phyloP scores from a whole-genome alignment of 1,140 invertebrate genomes.

The Diprion similis region DNA sequence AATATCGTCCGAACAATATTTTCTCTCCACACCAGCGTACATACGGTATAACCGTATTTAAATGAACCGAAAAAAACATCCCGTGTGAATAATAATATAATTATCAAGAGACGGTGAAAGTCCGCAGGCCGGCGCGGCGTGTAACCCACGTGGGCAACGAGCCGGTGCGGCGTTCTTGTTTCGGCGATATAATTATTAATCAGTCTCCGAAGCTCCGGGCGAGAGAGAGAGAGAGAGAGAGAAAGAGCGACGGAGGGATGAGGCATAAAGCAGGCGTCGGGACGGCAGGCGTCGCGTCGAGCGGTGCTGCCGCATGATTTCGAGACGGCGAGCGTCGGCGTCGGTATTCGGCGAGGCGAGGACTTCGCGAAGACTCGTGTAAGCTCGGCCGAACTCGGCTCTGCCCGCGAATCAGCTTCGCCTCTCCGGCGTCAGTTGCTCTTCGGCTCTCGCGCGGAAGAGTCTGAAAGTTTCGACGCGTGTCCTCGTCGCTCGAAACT shows the following conservation, averaged over 20 bases:
- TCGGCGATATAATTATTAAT: too few species aligned
- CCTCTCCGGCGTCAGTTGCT: constrained; percentile 54
- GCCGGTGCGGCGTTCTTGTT: too few species aligned
- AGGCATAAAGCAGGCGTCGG: constrained; percentile 19
- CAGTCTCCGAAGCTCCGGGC: too few species aligned
- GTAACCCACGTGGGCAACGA: too few species aligned
- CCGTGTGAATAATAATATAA: too few species aligned
- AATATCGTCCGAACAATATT: too few species aligned
- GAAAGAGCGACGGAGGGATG: constrained; percentile 2
- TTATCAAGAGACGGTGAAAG: too few species aligned
- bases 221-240: too few species aligned
- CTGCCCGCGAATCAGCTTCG: constrained; percentile 29
- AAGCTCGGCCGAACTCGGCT: constrained; percentile 41
- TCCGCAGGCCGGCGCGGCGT: too few species aligned
- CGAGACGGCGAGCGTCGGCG: constrained; percentile 30
- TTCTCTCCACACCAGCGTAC: too few species aligned
- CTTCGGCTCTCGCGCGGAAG: constrained; percentile 56
- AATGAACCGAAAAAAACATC: too few species aligned
- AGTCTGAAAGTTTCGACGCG: constrained; percentile 38
- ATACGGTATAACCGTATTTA: too few species aligned
- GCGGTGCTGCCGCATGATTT: constrained; percentile 32
- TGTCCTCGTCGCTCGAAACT: constrained; percentile 23
- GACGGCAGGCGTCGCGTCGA: constrained; percentile 8
- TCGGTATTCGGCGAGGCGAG: constrained; percentile 22
- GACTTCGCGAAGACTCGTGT: constrained; percentile 31